These are phyloP conservation scores for Pseudochromis fuscus DNA, from an alignment of 2,797 vertebrate species.

Conservation along the genomic window DNA sequence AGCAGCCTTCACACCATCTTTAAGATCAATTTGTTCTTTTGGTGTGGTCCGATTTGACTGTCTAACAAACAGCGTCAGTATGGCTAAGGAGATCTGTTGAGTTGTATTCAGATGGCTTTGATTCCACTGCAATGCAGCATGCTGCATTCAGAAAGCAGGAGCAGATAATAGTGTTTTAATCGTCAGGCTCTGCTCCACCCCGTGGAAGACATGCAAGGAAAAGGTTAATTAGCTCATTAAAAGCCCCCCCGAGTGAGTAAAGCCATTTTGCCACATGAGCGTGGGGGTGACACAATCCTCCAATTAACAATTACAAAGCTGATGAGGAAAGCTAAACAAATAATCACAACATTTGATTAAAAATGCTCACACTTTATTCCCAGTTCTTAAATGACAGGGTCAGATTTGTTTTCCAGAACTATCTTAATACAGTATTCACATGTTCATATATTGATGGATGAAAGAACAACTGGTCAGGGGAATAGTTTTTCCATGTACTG, in stretches of 20 bases:
- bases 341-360: conserved; percentile 30
- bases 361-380: conserved; percentile 27
- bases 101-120: conserved; percentile 72
- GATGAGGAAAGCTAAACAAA: conserved; percentile 47
- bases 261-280: conserved; percentile 57
- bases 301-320: conserved; percentile 43
- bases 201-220: conserved; percentile 79
- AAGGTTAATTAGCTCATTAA: conserved; percentile 78
- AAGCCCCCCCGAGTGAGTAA: conserved; percentile 72
- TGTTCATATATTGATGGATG: neutral
- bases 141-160: conserved; percentile 66
- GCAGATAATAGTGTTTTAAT: conserved; percentile 60
- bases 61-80: conserved; percentile 59
- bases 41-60: conserved; percentile 33
- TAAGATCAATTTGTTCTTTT: conserved; percentile 44
- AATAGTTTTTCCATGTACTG: neutral
- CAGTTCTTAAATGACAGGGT: conserved; percentile 9
- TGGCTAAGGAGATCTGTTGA: conserved; percentile 67
- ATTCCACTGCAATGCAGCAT: conserved; percentile 61
- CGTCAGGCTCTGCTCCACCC: conserved; percentile 64
- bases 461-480: neutral
- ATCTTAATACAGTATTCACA: conserved; percentile 16
- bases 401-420: neutral
- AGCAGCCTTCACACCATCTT: conserved; percentile 39
- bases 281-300: conserved; percentile 41